A percentile compares a stretch with the other conserved stretches of the same genome.
These are phyloP conservation scores for Sander vitreus DNA, from an alignment of 2,113 vertebrate species.

Conservation along the genomic window DNA sequence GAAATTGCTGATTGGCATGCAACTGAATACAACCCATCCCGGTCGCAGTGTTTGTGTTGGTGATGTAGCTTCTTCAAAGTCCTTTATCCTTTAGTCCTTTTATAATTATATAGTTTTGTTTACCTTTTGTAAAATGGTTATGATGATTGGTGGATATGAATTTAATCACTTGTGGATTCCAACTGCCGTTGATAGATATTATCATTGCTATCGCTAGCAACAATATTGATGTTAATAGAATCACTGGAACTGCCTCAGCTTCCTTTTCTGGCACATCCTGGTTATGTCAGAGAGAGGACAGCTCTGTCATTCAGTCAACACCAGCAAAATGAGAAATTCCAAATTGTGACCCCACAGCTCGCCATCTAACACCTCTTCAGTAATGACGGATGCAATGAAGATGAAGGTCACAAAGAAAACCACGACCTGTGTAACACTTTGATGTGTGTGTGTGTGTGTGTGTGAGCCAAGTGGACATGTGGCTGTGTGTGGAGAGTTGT, in stretches of 20 bases:
- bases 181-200: conserved; percentile 16
- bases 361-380: conserved; percentile 54
- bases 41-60: conserved; percentile 15
- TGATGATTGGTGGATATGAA: conserved; percentile 34
- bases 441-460: conserved; percentile 40
- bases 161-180: conserved; percentile 20
- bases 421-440: conserved; percentile 8
- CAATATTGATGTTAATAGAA: conserved; percentile 24
- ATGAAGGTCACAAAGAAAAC: conserved; percentile 32
- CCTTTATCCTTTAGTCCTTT: conserved; percentile 2
- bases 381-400: conserved; percentile 37
- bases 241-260: not conserved
- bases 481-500: conserved; percentile 11
- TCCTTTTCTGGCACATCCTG: not conserved
- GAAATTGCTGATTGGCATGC: conserved; percentile 32
- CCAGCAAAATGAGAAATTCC: conserved; percentile 71
- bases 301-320: conserved; percentile 63
- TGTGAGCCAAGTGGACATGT: conserved; percentile 16
- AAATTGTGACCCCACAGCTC: conserved; percentile 24
- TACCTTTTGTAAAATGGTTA: not conserved
- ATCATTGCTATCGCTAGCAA: not conserved
- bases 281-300: conserved; percentile 29
- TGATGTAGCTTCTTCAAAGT: conserved; percentile 6
- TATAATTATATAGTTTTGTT: conserved; percentile 12
- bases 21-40: conserved; percentile 21